phyloP scores from a whole-genome alignment of 2,797 vertebrate genomes.

The Enteromius thamalakanensis region DNA sequence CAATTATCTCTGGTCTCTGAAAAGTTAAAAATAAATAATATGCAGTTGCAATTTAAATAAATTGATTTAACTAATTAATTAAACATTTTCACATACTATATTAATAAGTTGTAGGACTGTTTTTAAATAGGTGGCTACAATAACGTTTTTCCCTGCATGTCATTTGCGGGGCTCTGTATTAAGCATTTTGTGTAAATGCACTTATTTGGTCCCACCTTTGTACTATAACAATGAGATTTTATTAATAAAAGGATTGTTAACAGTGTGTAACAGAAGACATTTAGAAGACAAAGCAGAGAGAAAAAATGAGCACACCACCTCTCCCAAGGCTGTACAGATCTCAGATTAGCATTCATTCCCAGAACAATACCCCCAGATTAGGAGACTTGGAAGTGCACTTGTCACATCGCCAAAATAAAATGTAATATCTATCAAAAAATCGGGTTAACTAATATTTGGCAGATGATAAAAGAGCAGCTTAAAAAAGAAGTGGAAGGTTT shows the following conservation, averaged over 20 bases:
- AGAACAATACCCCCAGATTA: slow-evolving; percentile 49
- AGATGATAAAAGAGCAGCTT: slow-evolving; percentile 38
- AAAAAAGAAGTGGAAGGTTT: slow-evolving; percentile 31
- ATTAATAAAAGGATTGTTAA: neutral
- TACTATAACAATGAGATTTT: neutral
- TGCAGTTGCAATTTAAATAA: neutral
- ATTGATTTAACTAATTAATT: neutral
- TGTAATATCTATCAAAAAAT: neutral
- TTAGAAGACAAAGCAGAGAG: slow-evolving; percentile 26
- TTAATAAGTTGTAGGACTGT: neutral
- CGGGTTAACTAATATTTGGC: slow-evolving; percentile 53
- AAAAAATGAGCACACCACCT: slow-evolving; percentile 14
- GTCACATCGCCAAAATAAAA: slow-evolving; percentile 29
- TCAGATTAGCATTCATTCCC: slow-evolving; percentile 51
- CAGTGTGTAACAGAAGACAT: slow-evolving; percentile 4
- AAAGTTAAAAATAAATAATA: neutral
- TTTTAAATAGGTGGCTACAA: neutral
- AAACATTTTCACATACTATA: neutral
- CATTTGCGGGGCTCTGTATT: neutral
- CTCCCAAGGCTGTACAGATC: slow-evolving; percentile 13
- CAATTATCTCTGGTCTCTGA: neutral
- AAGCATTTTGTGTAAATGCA: slow-evolving; percentile 2
- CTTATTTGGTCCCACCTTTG: neutral
- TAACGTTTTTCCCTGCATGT: neutral
- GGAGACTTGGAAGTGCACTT: slow-evolving; percentile 49